A percentile compares a stretch with the other conserved stretches of the same genome.
Evolutionary conservation across 2,888 invertebrate genomes (phyloP).

Genomic region (Eupithecia insigniata): DNA sequence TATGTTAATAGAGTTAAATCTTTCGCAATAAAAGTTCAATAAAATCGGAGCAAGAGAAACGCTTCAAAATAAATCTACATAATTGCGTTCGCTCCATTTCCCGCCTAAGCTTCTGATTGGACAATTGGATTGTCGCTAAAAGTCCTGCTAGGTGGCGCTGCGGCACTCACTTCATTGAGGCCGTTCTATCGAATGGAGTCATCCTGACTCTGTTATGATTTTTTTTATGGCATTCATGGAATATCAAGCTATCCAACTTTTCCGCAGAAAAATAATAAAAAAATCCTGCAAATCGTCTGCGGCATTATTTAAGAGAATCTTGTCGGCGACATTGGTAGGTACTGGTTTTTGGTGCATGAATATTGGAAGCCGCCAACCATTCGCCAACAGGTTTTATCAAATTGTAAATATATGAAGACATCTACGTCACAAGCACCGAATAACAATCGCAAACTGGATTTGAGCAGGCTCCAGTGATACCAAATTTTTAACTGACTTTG

Average conservation of each 20-base stretch:
- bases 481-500: too few species aligned
- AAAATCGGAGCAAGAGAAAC: not conserved
- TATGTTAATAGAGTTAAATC: constrained; percentile 5
- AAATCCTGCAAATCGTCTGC: not conserved
- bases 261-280: not conserved
- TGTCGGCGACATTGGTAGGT: not conserved
- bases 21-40: constrained; percentile 9
- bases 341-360: too few species aligned
- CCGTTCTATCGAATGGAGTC: not conserved
- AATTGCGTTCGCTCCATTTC: constrained; percentile 14
- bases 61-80: constrained; percentile 5
- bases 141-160: constrained; percentile 21
- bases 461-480: too few species aligned
- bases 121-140: constrained; percentile 34
- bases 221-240: not conserved
- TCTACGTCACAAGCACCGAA: too few species aligned
- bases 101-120: constrained; percentile 16
- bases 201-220: not conserved
- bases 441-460: too few species aligned
- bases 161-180: constrained; percentile 35
- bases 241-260: too few species aligned
- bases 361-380: too few species aligned
- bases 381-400: too few species aligned
- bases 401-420: too few species aligned
- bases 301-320: not conserved